These are phyloP conservation scores for Rhinatrema bivittatum DNA, from an alignment of 2,797 vertebrate species.

Conservation along the genomic window DNA sequence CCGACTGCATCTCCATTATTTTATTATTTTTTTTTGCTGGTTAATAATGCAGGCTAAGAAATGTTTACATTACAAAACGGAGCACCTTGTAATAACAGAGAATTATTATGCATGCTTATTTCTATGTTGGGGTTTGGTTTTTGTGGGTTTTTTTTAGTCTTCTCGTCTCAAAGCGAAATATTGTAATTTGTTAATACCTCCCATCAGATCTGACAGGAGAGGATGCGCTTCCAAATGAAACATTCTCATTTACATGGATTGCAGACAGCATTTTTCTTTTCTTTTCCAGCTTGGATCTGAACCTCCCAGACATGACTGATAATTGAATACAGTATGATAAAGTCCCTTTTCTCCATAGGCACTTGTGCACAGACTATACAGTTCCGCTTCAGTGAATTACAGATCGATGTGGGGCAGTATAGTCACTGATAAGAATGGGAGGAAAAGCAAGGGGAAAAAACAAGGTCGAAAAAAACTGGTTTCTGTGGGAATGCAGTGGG, in stretches of 20 bases:
- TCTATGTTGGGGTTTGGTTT: constrained; percentile 26
- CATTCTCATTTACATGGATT: constrained; percentile 34
- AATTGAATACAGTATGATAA: constrained; percentile 31
- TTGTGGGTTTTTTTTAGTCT: constrained; percentile 28
- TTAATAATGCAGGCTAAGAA: constrained; percentile 44
- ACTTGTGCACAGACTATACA: constrained; percentile 29
- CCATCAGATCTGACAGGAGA: constrained; percentile 36
- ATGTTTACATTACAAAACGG: constrained; percentile 43
- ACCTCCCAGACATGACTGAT: constrained; percentile 26
- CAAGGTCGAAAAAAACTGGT: not conserved
- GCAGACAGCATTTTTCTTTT: constrained; percentile 16
- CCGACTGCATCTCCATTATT: constrained; percentile 58
- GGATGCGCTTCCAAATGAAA: constrained; percentile 37
- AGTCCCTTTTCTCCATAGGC: constrained; percentile 11
- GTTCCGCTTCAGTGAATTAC: constrained; percentile 25
- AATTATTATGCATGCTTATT: constrained; percentile 18
- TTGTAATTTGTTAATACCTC: constrained; percentile 47
- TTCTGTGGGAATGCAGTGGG: not conserved
- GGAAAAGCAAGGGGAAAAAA: not conserved
- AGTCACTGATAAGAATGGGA: constrained; percentile 1
- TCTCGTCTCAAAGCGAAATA: constrained; percentile 35
- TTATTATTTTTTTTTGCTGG: constrained; percentile 20
- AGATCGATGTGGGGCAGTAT: constrained; percentile 16
- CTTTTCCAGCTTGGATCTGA: constrained; percentile 19
- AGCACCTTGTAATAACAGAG: constrained; percentile 43